Conservation (phyloP, 2,113 vertebrate species). For the Rhea americana region DNA sequence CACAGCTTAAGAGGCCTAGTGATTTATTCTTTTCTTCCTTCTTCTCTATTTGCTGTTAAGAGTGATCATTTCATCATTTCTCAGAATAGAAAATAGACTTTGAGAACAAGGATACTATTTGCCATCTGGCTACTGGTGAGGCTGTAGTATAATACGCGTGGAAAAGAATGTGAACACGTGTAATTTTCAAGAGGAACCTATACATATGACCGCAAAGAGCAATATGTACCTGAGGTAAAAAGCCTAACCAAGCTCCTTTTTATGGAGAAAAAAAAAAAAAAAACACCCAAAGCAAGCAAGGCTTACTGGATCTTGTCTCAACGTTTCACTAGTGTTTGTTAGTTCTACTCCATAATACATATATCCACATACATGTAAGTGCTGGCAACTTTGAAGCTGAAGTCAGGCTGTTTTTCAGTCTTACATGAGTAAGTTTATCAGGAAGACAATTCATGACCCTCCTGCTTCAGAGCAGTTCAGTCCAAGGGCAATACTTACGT, state of each 20-base stretch:
- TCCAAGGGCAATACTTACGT: not conserved
- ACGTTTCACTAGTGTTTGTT: not conserved
- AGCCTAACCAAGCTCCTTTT: not conserved
- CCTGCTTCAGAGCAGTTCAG: not conserved
- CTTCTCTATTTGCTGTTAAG: not conserved
- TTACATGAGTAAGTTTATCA: not conserved
- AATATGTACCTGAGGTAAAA: not conserved
- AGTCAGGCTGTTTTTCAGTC: not conserved
- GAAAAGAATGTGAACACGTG: rapidly evolving
- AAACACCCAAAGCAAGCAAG: not conserved
- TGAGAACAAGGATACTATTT: not conserved
- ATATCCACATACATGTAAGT: not conserved
- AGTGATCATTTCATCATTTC: not conserved
- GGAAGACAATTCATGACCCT: not conserved
- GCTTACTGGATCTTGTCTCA: not conserved
- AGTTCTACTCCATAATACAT: not conserved
- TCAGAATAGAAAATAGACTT: not conserved
- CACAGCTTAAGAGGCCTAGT: not conserved
- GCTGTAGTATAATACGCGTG: not conserved
- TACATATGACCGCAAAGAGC: not conserved
- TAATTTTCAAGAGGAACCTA: not conserved
- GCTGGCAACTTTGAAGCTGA: not conserved
- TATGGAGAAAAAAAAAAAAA: rapidly evolving
- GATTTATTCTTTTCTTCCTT: not conserved
- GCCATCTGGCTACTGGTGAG: not conserved